Evolutionary conservation across 1,140 invertebrate genomes (phyloP), one percentile per base, ranked within the genome.

Genomic region (Heliconius congener): DNA sequence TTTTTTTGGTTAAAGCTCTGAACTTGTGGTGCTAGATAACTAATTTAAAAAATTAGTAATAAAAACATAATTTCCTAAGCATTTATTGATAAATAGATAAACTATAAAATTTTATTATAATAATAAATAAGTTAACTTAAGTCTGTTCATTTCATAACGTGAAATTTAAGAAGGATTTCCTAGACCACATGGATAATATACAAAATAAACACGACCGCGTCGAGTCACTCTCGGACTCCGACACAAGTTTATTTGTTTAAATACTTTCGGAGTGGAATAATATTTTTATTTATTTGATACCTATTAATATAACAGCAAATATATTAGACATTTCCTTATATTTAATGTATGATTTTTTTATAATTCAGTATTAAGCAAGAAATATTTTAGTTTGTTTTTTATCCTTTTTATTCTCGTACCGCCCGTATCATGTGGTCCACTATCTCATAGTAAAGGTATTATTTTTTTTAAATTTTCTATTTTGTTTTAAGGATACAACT

Each of bases 191-290:
- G 84, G 83, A 84, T 88, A 86, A 87, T 85, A 90, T 86, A 88
- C 84, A 88, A 88, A 75, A 83, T 84, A 91, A 91, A 90, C 87
- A 90, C 34, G 71, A 60, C 75, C 77, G 84, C 84, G 86, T 87
- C 82, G 85, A 84, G 80, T 72, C 81, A 88, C 84, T 88, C 88
- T 89, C 88, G 77, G 86, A 77, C 76, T 78, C 82, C 79, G 82
- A 85, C 82, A 86, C 83, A 74, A 86, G 81, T 86, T 87, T 88
- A 89, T 90, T 90, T 88, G 84, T 88, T 83, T 86, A 86, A 81
- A 57, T 85, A 83, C 81, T 84, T 88, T 84, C 84, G 86, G 84
- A 85, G 78, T 87, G 88, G 86, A 91, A 87, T 83, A 87, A 85
- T 81, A 80, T 85, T 74, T 84, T 84, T 90, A 84, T 89, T 88